A percentile compares a stretch with the other conserved stretches of the same genome.
Evolutionary conservation across 2,113 vertebrate species (phyloP).

Genomic region (Microcebus jonahi): DNA sequence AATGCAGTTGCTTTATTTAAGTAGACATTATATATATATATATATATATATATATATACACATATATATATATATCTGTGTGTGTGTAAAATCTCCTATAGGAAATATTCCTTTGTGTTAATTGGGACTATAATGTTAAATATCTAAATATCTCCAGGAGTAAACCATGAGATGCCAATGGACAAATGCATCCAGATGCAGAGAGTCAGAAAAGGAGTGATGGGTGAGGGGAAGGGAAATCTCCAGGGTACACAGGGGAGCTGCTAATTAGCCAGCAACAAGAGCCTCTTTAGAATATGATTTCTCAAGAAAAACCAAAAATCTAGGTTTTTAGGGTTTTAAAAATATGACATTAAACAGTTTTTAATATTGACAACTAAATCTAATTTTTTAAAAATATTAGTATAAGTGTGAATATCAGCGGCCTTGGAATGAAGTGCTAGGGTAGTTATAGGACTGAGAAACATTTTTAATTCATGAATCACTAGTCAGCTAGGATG

Average conservation of each 20-base stretch:
- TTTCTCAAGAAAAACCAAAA: not conserved
- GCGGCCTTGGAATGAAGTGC: not conserved
- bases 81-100: not conserved
- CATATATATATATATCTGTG: no score
- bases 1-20: not conserved
- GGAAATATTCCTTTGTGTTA: not conserved
- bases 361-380: not conserved
- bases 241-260: not conserved
- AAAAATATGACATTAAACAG: not conserved
- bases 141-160: not conserved
- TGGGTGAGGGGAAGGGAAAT: not conserved
- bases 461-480: not conserved
- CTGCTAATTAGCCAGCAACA: rapidly evolving
- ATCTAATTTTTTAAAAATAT: not conserved
- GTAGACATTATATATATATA: not conserved
- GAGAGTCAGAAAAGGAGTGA: not conserved
- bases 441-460: not conserved
- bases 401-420: not conserved
- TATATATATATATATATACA: not conserved
- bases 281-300: not conserved
- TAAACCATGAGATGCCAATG: not conserved
- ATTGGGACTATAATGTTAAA: not conserved
- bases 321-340: not conserved
- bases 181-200: not conserved
- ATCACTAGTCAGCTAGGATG: not conserved